Evolutionary conservation across 2,797 vertebrate genomes (phyloP).

Genomic region (Xyrichtys novacula): DNA sequence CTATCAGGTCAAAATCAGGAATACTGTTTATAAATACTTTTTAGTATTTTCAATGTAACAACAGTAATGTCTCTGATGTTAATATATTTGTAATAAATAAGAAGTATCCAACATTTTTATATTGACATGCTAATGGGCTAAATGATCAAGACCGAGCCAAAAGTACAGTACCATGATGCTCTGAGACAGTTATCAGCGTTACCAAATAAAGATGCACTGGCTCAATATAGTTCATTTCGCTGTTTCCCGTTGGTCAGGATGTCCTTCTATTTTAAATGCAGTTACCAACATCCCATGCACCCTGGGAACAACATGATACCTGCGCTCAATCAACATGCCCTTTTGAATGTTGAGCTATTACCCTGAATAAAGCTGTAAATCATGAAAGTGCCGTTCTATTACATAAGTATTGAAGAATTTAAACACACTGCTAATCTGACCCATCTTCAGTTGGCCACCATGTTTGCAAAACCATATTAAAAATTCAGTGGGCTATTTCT

Average conservation of each 20-base stretch:
- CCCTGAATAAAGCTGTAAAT: neutral
- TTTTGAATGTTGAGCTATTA: slow-evolving; percentile 4
- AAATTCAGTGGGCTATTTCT: neutral
- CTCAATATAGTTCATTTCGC: slow-evolving; percentile 7
- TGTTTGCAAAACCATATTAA: neutral
- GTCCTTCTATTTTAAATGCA: neutral
- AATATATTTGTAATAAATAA: slow-evolving; percentile 7
- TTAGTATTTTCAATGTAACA: slow-evolving; percentile 15
- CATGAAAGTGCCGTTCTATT: neutral
- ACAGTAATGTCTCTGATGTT: slow-evolving; percentile 11
- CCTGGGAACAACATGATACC: slow-evolving; percentile 20
- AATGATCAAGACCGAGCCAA: neutral
- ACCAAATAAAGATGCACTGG: neutral
- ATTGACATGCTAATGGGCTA: slow-evolving; percentile 13
- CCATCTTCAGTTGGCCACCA: neutral
- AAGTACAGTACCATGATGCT: neutral
- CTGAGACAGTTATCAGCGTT: neutral
- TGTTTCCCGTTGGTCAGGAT: neutral
- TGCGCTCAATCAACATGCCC: neutral
- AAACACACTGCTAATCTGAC: no score
- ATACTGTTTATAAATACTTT: slow-evolving; percentile 3
- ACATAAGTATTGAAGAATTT: slow-evolving; percentile 2
- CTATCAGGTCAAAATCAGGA: slow-evolving; percentile 36
- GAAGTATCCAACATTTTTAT: slow-evolving; percentile 16
- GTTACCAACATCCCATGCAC: neutral